These are phyloP conservation scores for Chelon auratus DNA, from an alignment of 2,797 vertebrate genomes.

Conservation along the genomic window DNA sequence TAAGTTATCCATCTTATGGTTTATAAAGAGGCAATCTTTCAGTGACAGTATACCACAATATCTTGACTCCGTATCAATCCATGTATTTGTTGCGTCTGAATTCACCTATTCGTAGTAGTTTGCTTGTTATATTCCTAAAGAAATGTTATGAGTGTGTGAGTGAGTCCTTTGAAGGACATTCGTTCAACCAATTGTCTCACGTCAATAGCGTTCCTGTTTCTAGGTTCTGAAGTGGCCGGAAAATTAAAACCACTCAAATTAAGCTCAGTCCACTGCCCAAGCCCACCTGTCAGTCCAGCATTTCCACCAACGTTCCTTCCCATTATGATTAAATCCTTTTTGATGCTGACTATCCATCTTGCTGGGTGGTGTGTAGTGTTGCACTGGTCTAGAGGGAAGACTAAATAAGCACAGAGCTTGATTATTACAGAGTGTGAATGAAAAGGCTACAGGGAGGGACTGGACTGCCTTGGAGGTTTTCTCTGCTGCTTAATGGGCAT, in stretches of 20 bases:
- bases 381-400: neutral
- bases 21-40: no score
- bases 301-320: neutral
- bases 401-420: constrained; percentile 16
- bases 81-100: no score
- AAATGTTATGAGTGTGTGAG: neutral
- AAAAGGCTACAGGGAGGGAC: constrained; percentile 16
- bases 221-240: neutral
- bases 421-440: constrained; percentile 31
- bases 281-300: no score
- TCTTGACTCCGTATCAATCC: no score
- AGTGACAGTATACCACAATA: no score
- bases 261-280: no score
- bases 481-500: constrained; percentile 37
- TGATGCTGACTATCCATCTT: neutral
- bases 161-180: neutral
- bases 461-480: constrained; percentile 14
- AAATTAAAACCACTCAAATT: neutral
- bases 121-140: neutral
- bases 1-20: no score
- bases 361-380: neutral
- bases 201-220: neutral
- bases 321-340: neutral
- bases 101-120: no score
- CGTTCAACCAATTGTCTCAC: neutral